Evolutionary conservation across 2,113 vertebrate species (phyloP), one percentile per base, ranked within the genome.

Genomic region (Bos javanicus): DNA sequence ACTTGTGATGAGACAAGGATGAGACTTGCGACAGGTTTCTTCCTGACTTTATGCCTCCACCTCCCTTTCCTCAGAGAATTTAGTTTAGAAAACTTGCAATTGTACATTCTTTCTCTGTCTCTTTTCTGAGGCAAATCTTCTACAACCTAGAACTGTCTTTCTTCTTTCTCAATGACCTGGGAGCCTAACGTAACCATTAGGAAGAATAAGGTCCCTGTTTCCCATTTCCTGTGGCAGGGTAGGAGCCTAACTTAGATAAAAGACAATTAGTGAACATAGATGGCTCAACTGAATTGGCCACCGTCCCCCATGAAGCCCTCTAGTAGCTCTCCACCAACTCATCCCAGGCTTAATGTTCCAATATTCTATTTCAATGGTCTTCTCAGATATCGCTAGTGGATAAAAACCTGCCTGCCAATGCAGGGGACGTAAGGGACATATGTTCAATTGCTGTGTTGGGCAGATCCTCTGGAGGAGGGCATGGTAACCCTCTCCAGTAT

Each of bases 381-480:
- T 71, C 67, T 36, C 67, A 74, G 67, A 36, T 25, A 39, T 74
- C 1, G 0, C 19, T 39, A 74, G 67, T 39, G 67, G 5, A 23
- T 3, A 39, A 74, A 74, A 39, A 13, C 67, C 19, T 25, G 67
- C 36, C n/a, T 25, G 5, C 21, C 39, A 76, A 14, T 76, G 71
- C 71, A 76, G 12, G 39, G 12, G 13, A 76, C 23, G 4, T 43
- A 76, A 43, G 36, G 23, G 39, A 43, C 23, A 26, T 43, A 43
- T 3, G 23, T 76, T 76, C 0, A 0, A 43, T 76, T 43, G 39
- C 23, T 7, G 39, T 39, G 12, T 43, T 0, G 2, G 71, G 39
- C 11, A 76, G 23, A 43, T 76, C 39, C 23, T 13, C 12, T 76
- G 36, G 71, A 43, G 23, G 39, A 76, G 71, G 39, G 23, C 36